These are phyloP conservation scores for Syritta pipiens DNA, from an alignment of 2,888 invertebrate species.

Conservation along the genomic window DNA sequence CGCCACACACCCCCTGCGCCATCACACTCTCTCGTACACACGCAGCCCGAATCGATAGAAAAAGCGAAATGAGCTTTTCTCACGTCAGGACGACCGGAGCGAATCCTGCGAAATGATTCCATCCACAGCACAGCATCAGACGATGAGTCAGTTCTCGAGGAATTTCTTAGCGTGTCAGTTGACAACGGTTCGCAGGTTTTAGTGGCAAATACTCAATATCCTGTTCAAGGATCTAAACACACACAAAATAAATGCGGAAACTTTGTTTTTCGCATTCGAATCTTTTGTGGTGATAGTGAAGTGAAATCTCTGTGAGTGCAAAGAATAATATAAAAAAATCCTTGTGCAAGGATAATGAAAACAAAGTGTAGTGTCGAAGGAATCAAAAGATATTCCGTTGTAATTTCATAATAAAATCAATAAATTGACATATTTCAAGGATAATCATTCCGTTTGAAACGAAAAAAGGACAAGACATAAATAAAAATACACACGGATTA, in stretches of 20 bases:
- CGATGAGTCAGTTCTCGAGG: constrained; percentile 65
- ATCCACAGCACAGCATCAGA: constrained; percentile 59
- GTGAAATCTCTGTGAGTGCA: too few relatives aligned
- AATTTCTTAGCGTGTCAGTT: constrained; percentile 60
- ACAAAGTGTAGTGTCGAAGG: too few relatives aligned
- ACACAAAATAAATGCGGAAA: too few relatives aligned
- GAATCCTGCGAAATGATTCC: constrained; percentile 46
- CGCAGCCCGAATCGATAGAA: constrained; percentile 57
- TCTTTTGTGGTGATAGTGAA: too few relatives aligned
- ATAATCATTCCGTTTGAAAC: constrained; percentile 1
- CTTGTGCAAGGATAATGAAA: too few relatives aligned
- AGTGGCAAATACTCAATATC: constrained; percentile 10
- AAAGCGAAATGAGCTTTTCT: constrained; percentile 49
- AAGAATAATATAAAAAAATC: too few relatives aligned
- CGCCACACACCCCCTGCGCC: background rate
- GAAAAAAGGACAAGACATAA: background rate
- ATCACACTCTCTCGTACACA: background rate
- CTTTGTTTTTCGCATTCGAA: too few relatives aligned
- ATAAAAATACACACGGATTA: constrained; percentile 48
- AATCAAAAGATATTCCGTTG: constrained; percentile 50
- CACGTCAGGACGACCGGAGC: constrained; percentile 33
- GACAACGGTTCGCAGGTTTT: constrained; percentile 47
- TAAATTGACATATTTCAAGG: constrained; percentile 39
- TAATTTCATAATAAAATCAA: constrained; percentile 21
- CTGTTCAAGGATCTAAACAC: too few relatives aligned